Conservation (phyloP, 1,140 invertebrate species). For the Plectus sambesii region DNA sequence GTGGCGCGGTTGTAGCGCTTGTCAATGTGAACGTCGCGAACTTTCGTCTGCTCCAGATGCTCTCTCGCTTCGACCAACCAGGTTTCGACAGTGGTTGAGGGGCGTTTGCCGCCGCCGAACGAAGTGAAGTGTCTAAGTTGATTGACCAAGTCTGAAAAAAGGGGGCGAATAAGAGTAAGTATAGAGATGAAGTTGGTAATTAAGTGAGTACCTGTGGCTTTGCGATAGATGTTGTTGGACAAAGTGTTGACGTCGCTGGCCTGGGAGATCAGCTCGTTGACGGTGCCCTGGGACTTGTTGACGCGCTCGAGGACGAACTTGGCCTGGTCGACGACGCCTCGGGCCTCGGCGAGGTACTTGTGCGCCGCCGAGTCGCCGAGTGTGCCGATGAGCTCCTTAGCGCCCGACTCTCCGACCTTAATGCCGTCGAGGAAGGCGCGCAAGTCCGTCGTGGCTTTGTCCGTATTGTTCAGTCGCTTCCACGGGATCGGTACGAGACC, state of each 20-base stretch:
- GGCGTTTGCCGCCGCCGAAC: too few relatives aligned
- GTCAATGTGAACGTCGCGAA: conserved; percentile 33
- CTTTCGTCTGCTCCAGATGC: conserved; percentile 28
- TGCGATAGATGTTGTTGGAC: conserved; percentile 15
- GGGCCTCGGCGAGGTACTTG: conserved; percentile 16
- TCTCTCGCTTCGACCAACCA: conserved; percentile 29
- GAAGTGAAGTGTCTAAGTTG: too few relatives aligned
- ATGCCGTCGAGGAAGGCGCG: conserved; percentile 21
- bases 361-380: neutral
- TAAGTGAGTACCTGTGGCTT: too few relatives aligned
- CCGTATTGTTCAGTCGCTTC: conserved; percentile 53
- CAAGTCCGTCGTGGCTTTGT: conserved; percentile 32
- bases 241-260: conserved; percentile 6
- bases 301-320: conserved; percentile 18
- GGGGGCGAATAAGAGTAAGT: too few relatives aligned
- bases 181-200: too few relatives aligned
- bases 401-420: conserved; percentile 15
- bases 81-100: too few relatives aligned
- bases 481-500: conserved; percentile 64
- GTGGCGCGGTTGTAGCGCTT: conserved; percentile 36
- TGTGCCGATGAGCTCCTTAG: conserved; percentile 17
- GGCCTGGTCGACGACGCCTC: conserved; percentile 19
- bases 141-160: too few relatives aligned
- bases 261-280: conserved; percentile 14
- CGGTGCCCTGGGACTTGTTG: conserved; percentile 14